Evolutionary conservation across 2,888 invertebrate species (phyloP).

Genomic region (Tetropium fuscum): DNA sequence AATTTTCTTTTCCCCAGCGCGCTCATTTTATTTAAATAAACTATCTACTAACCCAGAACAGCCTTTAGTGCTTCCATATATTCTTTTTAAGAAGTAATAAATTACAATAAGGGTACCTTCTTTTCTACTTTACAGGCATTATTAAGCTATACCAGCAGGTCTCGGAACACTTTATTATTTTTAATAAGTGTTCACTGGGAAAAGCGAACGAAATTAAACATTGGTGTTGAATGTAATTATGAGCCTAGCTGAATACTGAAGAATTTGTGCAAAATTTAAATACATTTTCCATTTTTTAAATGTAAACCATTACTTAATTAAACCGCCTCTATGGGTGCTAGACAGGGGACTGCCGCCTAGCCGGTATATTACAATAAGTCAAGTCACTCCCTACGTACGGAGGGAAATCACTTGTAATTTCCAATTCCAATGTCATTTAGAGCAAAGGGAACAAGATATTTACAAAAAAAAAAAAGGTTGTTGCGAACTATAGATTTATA

Average conservation of each 20-base stretch:
- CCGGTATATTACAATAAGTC: too few species aligned
- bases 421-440: too few species aligned
- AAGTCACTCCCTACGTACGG: too few species aligned
- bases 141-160: constrained; percentile 29
- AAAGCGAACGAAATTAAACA: constrained; percentile 7
- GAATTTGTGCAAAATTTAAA: too few species aligned
- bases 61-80: constrained; percentile 45
- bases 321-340: too few species aligned
- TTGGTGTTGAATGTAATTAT: not conserved
- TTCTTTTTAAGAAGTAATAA: constrained; percentile 46
- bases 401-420: too few species aligned
- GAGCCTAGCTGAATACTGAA: not conserved
- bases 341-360: too few species aligned
- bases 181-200: constrained; percentile 14
- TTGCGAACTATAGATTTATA: too few species aligned
- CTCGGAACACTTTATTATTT: constrained; percentile 20
- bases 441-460: too few species aligned
- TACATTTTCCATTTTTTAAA: too few species aligned
- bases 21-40: constrained; percentile 46
- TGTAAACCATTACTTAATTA: too few species aligned
- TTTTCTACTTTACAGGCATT: constrained; percentile 40
- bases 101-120: constrained; percentile 43
- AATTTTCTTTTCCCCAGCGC: constrained; percentile 32
- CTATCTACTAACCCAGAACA: constrained; percentile 38
- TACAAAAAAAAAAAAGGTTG: too few species aligned